Evolutionary conservation across 2,797 vertebrate species (phyloP), one percentile per base, ranked within the genome.

Genomic region (Sebastes jordani): DNA sequence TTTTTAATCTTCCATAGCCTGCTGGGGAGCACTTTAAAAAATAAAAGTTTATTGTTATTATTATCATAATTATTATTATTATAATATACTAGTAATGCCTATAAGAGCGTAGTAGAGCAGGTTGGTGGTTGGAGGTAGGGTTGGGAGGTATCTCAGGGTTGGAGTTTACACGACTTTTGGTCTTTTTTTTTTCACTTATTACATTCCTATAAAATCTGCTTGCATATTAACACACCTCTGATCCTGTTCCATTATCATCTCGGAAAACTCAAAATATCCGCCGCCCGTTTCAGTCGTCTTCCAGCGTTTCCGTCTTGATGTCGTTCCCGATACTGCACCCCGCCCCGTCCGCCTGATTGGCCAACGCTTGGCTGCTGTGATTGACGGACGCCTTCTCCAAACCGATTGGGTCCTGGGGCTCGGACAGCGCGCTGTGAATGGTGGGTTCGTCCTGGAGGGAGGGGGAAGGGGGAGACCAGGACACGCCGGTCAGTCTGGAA

Each of bases 231-330:
- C 91, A 88, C 91, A 94, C 92, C 76, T 87, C 77, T 71, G 75
- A 73, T 74, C 76, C 86, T 83, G 80, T 87, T 83, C 29, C 80
- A 70, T 74, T 88, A 78, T 73, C 23, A 36, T 38, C 78, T 70
- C 42, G 4, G 72, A 82, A 25, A 32, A 60, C 78, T 71, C 60
- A 32, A 6, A 52, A 69, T 13, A 18, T 76, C 69, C 36, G 16
- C 71, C 38, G 0, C 46, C 23, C 46, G n/a, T 72, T 86, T 99
- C 96, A 99, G 96, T 99, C 98, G 34, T 99, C 97, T 49, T 99
- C 98, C 85, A 98, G 95, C 92, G 95, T 97, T 94, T 99, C 98
- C 91, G 97, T 98, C 96, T 99, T 99, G 96, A 99, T 97, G 92
- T 97, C 96, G 81, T 56, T 89, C 14, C 81, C 91, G 61, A 78